phyloP scores from a whole-genome alignment of 2,888 invertebrate species.

The Cordilura impudica region DNA sequence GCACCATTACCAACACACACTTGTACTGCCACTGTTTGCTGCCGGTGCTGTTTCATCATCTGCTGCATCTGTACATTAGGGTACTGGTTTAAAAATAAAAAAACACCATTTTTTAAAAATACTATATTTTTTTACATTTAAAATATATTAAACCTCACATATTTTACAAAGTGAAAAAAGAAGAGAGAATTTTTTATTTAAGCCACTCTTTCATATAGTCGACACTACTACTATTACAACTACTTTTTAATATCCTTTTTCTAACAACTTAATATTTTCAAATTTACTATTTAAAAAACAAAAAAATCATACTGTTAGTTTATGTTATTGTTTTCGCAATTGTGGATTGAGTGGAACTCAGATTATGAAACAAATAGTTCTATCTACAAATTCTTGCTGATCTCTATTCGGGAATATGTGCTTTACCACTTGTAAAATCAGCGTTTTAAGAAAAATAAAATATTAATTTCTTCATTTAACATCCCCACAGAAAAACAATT shows the following conservation, averaged over 20 bases:
- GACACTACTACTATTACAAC: background rate
- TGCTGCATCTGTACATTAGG: slow-evolving; percentile 75
- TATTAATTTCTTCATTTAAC: too few relatives aligned
- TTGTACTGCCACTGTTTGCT: slow-evolving; percentile 54
- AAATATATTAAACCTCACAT: slow-evolving; percentile 36
- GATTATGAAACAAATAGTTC: too few relatives aligned
- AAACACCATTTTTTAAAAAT: slow-evolving; percentile 59
- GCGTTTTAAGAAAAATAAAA: too few relatives aligned
- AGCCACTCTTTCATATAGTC: slow-evolving; percentile 28
- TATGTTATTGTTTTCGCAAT: too few relatives aligned
- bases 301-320: too few relatives aligned
- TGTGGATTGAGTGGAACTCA: too few relatives aligned
- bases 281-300: background rate
- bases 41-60: slow-evolving; percentile 66
- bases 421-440: too few relatives aligned
- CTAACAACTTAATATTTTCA: slow-evolving; percentile 23
- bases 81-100: slow-evolving; percentile 75
- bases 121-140: slow-evolving; percentile 40
- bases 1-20: slow-evolving; percentile 55
- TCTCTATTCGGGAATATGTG: too few relatives aligned
- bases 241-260: background rate
- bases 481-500: too few relatives aligned
- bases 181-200: slow-evolving; percentile 24
- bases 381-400: too few relatives aligned
- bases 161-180: background rate